phyloP scores from a whole-genome alignment of 1,140 invertebrate species.

The Phymastichus coffea region DNA sequence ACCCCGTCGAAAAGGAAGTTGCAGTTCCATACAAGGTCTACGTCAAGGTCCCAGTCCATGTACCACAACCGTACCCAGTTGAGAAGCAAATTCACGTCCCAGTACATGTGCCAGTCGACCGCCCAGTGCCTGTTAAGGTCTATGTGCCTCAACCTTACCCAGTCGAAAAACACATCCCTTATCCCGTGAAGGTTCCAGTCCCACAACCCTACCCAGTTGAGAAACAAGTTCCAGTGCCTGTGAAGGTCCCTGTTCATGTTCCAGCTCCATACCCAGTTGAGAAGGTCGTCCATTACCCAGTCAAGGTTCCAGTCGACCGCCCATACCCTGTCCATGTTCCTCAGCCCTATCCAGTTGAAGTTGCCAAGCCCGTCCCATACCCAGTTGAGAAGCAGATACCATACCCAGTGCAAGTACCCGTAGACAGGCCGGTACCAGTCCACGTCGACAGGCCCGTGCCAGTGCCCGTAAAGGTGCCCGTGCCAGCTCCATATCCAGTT shows the following conservation, averaged over 20 bases:
- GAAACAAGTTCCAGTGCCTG: conserved; percentile 63
- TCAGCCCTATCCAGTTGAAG: conserved; percentile 64
- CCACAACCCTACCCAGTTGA: conserved; percentile 74
- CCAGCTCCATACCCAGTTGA: conserved; percentile 65
- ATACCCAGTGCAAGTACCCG: conserved; percentile 62
- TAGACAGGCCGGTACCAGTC: conserved; percentile 49
- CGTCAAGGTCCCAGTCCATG: conserved; percentile 67
- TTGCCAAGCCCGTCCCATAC: conserved; percentile 68
- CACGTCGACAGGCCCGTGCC: conserved; percentile 60
- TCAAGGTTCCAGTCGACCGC: conserved; percentile 64
- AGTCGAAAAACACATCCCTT: conserved; percentile 64
- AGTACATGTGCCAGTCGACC: conserved; percentile 69
- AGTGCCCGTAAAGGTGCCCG: conserved; percentile 59
- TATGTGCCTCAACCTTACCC: conserved; percentile 70
- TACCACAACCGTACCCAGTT: conserved; percentile 69
- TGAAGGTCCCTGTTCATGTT: conserved; percentile 66
- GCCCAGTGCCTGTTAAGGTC: conserved; percentile 66
- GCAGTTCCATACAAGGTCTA: conserved; percentile 68
- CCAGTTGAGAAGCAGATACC: conserved; percentile 73
- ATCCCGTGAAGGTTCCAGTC: conserved; percentile 69
- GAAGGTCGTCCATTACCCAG: conserved; percentile 63
- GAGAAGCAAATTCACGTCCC: conserved; percentile 68
- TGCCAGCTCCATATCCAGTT: conserved; percentile 54
- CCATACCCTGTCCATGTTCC: conserved; percentile 58
- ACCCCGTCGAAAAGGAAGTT: conserved; percentile 68